Percentiles rank a stretch among this genome's conserved stretches.
Conservation (phyloP, 2,888 invertebrate species). For the Cephus runcator region DNA sequence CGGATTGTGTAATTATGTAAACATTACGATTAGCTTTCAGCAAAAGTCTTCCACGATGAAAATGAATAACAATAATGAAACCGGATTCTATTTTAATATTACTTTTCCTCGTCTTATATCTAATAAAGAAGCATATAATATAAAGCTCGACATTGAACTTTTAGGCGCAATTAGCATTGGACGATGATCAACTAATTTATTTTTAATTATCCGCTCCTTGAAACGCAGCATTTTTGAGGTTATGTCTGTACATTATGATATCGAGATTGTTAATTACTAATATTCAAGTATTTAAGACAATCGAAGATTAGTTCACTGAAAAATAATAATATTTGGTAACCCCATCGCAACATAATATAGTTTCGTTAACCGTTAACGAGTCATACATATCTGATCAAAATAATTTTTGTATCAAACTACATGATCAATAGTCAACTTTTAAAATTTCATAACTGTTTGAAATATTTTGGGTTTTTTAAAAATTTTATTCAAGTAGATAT, state of each 20-base stretch:
- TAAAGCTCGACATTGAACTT: background rate
- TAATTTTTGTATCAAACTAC: background rate
- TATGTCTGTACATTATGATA: slow-evolving; percentile 1
- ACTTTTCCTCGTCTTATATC: background rate
- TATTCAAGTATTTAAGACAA: background rate
- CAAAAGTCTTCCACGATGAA: background rate
- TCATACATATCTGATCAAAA: background rate
- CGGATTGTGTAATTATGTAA: background rate
- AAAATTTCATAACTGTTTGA: background rate
- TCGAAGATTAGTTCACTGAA: no score
- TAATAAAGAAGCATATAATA: background rate
- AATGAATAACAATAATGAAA: background rate
- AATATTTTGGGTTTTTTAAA: no score
- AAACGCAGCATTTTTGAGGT: slow-evolving; percentile 1
- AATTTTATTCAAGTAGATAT: background rate
- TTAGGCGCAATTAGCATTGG: slow-evolving; percentile 15
- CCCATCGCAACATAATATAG: background rate
- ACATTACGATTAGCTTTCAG: background rate
- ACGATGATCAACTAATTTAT: slow-evolving; percentile 8
- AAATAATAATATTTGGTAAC: no score
- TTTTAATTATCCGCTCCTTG: slow-evolving; percentile 3
- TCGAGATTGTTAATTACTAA: background rate
- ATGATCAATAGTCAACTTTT: background rate
- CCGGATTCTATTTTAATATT: background rate
- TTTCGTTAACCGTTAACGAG: background rate